Evolutionary conservation across 1,140 invertebrate species (phyloP), one percentile per base, ranked within the genome.

Genomic region (Drosophila pseudoobscura): DNA sequence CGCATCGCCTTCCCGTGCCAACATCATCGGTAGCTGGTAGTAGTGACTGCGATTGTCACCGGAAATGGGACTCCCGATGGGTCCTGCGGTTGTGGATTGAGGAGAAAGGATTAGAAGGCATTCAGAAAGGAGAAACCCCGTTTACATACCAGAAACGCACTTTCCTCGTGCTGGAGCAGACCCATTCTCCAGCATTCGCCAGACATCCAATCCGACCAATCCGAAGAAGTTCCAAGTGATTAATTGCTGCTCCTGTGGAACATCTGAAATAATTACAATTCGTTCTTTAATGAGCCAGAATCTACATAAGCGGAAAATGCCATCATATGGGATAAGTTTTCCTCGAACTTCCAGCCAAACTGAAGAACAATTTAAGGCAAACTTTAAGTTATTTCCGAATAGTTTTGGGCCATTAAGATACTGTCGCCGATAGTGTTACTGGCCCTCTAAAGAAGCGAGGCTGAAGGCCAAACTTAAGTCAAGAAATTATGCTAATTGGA

Each of bases 281-380:
- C 66, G 77, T 80, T 80, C 75, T 82, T 77, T 82, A 82, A 80
- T 80, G 78, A 73, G 78, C 22, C 35, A 11, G 31, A 60, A 59
- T 72, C 53, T 55, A 78, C 78, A 55, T 44, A 24, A 13, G 78
- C 64, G 22, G 20, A 68, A 66, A 68, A 57, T 68, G 62, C 15
- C 62, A 66, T 47, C 17, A 47, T 6, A 22, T 15, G 6, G 62
- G 17, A 24, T 41, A 43, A 24, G 62, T 69, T 68, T 68, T 31
- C 7, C 17, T 56, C 41, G 7, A 9, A 6, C 29, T 39, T 35
- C n/a, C 17, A 31, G 29, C 15, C 46, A 22, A n/a, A 17, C 22
- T 11, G 6, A 15, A 13, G 31, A n/a, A 41, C 41, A 15, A 26
- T 39, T 61, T 46, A 59, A 47, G 47, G 53, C 6, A 11, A 45